Evolutionary conservation across 2,113 vertebrate species (phyloP).

Genomic region (Pachycephala philippinensis): DNA sequence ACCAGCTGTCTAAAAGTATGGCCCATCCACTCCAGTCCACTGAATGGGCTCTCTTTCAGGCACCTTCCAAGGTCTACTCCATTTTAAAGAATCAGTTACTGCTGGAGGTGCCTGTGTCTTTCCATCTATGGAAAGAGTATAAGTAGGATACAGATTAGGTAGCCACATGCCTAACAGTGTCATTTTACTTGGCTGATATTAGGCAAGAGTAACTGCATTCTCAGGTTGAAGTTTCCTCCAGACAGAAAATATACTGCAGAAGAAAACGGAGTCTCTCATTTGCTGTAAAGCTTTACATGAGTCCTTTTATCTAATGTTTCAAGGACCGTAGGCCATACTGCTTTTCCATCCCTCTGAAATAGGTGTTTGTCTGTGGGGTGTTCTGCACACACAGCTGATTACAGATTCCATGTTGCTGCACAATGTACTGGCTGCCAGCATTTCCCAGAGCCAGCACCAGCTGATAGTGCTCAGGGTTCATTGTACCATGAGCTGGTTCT

Average conservation of each 20-base stretch:
- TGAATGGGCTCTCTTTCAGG: background rate
- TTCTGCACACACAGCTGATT: background rate
- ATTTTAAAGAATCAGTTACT: background rate
- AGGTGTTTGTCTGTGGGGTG: background rate
- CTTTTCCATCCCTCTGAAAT: background rate
- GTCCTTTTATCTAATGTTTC: background rate
- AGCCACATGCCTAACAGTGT: background rate
- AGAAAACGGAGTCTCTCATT: background rate
- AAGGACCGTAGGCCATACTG: background rate
- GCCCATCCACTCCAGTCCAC: background rate
- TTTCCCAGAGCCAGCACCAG: background rate
- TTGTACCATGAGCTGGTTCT: background rate
- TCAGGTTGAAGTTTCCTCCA: background rate
- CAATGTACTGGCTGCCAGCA: rapidly evolving
- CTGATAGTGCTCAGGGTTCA: background rate
- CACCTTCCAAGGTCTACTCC: background rate
- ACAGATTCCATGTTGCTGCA: background rate
- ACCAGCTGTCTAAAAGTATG: background rate
- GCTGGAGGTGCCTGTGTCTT: background rate
- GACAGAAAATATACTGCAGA: background rate
- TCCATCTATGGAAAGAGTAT: background rate
- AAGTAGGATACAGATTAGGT: background rate
- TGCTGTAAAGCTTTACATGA: background rate
- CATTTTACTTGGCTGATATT: background rate
- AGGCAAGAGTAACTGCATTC: background rate